phyloP scores from a whole-genome alignment of 2,797 vertebrate species.

The Cyprinella venusta region DNA sequence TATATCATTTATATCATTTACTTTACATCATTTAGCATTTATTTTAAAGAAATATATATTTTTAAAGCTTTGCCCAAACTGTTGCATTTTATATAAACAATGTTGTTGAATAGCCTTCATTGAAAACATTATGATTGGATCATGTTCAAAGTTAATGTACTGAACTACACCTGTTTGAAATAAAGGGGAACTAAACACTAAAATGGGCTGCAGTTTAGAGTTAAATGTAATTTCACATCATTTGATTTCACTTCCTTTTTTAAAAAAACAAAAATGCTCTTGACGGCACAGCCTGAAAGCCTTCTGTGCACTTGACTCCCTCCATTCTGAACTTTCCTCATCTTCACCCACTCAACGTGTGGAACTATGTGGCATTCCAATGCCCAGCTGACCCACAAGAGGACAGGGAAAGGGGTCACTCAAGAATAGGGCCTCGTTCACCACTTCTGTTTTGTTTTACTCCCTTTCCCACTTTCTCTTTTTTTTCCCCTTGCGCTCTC shows the following conservation, averaged over 20 bases:
- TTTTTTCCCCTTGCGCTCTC: constrained; percentile 6
- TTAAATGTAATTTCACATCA: constrained; percentile 65
- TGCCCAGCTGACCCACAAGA: constrained; percentile 62
- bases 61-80: background rate
- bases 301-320: constrained; percentile 63
- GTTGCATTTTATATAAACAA: background rate
- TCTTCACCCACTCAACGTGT: constrained; percentile 54
- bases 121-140: no score
- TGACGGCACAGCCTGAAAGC: constrained; percentile 64
- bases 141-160: no score
- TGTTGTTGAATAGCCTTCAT: background rate
- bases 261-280: constrained; percentile 16
- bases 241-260: constrained; percentile 43
- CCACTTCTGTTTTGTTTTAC: constrained; percentile 65
- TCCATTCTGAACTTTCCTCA: constrained; percentile 56
- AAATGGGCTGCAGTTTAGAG: background rate
- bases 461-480: constrained; percentile 60
- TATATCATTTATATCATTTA: no score
- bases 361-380: constrained; percentile 74
- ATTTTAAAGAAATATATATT: background rate
- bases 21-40: background rate
- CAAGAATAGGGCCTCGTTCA: constrained; percentile 67
- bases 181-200: background rate
- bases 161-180: background rate
- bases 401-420: constrained; percentile 42